phyloP scores from a whole-genome alignment of 1,140 invertebrate species.

The Lucilia sericata region DNA sequence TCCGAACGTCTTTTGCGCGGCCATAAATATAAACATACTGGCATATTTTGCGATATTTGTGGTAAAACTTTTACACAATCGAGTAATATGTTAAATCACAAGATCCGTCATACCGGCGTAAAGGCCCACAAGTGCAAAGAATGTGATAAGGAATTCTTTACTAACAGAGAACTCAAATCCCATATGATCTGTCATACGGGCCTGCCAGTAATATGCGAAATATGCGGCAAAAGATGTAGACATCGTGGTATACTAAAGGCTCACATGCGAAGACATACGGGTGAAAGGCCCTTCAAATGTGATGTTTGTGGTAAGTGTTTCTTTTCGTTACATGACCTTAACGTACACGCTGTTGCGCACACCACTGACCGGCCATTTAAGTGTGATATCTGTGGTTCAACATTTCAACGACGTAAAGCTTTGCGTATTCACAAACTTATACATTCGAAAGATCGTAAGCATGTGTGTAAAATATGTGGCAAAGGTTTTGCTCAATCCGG shows the following conservation, averaged over 20 bases:
- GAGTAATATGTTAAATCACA: conserved; percentile 59
- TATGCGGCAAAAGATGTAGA: conserved; percentile 58
- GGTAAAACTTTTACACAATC: conserved; percentile 60
- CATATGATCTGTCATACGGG: conserved; percentile 61
- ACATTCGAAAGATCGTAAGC: not conserved
- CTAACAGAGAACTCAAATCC: conserved; percentile 57
- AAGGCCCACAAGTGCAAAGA: conserved; percentile 57
- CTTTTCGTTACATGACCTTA: conserved; percentile 58
- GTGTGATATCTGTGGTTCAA: conserved; percentile 69
- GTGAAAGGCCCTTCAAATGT: conserved; percentile 78
- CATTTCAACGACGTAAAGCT: conserved; percentile 61
- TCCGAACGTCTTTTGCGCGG: conserved; percentile 56
- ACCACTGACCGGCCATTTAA: conserved; percentile 69
- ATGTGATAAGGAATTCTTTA: conserved; percentile 59
- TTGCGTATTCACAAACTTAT: conserved; percentile 36
- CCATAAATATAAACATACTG: conserved; percentile 61
- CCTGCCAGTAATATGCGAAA: conserved; percentile 60
- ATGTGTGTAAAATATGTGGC: conserved; percentile 35
- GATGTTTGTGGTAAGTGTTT: conserved; percentile 39
- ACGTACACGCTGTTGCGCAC: conserved; percentile 67
- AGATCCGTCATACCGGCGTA: conserved; percentile 59
- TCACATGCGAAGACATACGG: conserved; percentile 77
- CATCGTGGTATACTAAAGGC: conserved; percentile 71
- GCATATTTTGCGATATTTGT: conserved; percentile 61
- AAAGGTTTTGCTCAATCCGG: conserved; percentile 30